Evolutionary conservation across 1,140 invertebrate species (phyloP).

Genomic region (Littorina saxatilis): DNA sequence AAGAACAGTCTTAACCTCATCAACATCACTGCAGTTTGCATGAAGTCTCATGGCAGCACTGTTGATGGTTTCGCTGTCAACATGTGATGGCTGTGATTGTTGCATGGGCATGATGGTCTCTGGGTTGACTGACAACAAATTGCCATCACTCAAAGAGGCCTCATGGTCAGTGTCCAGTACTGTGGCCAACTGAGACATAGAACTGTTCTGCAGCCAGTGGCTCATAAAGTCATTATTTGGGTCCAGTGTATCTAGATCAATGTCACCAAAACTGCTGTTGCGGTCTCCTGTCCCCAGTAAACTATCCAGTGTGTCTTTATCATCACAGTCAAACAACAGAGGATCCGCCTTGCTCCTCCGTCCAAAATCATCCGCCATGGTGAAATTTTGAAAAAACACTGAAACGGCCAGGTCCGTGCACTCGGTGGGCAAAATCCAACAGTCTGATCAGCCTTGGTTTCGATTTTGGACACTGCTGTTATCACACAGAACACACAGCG

Average conservation of each 20-base stretch:
- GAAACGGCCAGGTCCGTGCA: too few relatives aligned
- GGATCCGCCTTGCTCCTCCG: slow-evolving; percentile 21
- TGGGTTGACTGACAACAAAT: slow-evolving; percentile 71
- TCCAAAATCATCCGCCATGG: slow-evolving; percentile 18
- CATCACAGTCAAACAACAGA: slow-evolving; percentile 27
- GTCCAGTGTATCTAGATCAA: slow-evolving; percentile 18
- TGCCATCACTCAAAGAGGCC: slow-evolving; percentile 26
- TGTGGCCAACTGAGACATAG: slow-evolving; percentile 19
- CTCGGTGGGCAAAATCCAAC: too few relatives aligned
- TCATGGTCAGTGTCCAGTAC: slow-evolving; percentile 19
- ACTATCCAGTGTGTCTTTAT: slow-evolving; percentile 25
- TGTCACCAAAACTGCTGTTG: background rate
- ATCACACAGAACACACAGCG: background rate
- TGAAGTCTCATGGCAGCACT: slow-evolving; percentile 55
- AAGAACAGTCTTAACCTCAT: slow-evolving; percentile 78
- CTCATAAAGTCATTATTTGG: slow-evolving; percentile 19
- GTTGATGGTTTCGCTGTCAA: slow-evolving; percentile 59
- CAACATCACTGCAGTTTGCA: slow-evolving; percentile 54
- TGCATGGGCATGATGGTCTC: slow-evolving; percentile 71
- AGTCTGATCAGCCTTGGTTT: too few relatives aligned
- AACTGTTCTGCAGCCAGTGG: slow-evolving; percentile 33
- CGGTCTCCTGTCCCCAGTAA: slow-evolving; percentile 10
- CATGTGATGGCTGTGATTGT: slow-evolving; percentile 39
- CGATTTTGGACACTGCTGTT: background rate
- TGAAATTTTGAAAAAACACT: slow-evolving; percentile 22